Evolutionary conservation across 92 coral and sea anemone species (phyloP).

Genomic region (Phenganax subtilis): DNA sequence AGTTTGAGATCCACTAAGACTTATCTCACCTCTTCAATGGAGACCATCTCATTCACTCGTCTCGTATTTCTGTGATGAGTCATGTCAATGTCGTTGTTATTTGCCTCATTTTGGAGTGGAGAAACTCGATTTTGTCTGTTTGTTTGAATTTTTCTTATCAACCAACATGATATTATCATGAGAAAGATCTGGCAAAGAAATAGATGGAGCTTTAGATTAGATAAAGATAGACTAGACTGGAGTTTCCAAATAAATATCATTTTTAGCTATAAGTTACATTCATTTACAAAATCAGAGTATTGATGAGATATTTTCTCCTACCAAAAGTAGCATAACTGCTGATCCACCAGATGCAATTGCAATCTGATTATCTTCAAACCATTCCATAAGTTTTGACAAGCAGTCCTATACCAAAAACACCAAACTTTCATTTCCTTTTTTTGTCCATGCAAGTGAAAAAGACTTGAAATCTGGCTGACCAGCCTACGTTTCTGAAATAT

Average conservation of each 20-base stretch:
- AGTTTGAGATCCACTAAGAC: neutral
- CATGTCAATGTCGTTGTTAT: neutral
- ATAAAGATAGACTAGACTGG: too few relatives aligned
- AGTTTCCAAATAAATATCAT: too few relatives aligned
- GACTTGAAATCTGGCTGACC: neutral
- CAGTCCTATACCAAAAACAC: conserved; percentile 58
- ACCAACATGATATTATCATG: conserved; percentile 21
- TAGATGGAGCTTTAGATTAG: neutral
- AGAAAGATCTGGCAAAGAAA: conserved; percentile 9
- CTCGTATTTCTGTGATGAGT: neutral
- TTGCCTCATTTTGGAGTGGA: neutral
- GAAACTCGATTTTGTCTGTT: conserved; percentile 15
- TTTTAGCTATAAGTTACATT: too few relatives aligned
- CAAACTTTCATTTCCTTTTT: neutral
- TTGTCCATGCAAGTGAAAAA: neutral
- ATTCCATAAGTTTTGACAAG: conserved; percentile 56
- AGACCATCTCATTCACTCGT: neutral
- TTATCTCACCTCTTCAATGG: conserved; percentile 1
- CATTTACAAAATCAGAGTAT: too few relatives aligned
- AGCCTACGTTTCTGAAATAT: too few relatives aligned
- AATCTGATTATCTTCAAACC: conserved; percentile 62
- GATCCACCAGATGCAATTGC: conserved; percentile 55
- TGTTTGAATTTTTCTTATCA: conserved; percentile 5
- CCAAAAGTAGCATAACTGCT: conserved; percentile 17
- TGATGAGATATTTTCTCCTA: neutral